These are phyloP conservation scores for Micrasema minimum DNA, from an alignment of 1,140 invertebrate genomes.

Conservation along the genomic window DNA sequence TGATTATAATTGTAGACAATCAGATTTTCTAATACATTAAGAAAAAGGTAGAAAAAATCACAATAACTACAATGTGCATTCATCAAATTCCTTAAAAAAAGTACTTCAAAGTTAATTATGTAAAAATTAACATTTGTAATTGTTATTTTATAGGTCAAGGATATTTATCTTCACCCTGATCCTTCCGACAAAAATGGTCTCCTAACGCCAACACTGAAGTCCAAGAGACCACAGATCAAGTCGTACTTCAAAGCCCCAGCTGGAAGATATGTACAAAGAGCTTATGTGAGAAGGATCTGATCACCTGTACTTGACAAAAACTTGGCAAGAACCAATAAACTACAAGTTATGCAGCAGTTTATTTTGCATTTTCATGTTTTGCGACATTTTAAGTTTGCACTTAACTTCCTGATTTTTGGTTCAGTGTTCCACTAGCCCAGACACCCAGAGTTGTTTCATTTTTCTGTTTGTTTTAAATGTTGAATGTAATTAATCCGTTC, in stretches of 20 bases:
- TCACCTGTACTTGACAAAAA: too few species aligned
- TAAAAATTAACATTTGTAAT: conserved; percentile 1
- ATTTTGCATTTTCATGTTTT: conserved; percentile 20
- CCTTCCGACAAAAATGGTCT: conserved; percentile 95
- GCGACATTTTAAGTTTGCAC: neutral
- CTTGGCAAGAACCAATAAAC: conserved; percentile 6
- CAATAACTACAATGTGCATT: too few species aligned
- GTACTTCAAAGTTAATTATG: too few species aligned
- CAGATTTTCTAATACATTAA: too few species aligned
- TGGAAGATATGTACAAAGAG: conserved; percentile 89
- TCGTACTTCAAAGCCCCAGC: conserved; percentile 90
- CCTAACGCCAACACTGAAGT: conserved; percentile 96
- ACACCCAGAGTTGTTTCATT: too few species aligned
- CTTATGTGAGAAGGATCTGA: conserved; percentile 50
- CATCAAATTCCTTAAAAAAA: too few species aligned
- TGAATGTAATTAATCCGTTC: too few species aligned
- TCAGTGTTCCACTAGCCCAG: too few species aligned
- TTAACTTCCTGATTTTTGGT: too few species aligned
- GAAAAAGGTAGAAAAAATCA: too few species aligned
- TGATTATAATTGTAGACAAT: too few species aligned
- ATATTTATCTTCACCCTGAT: conserved; percentile 93
- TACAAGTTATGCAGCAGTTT: conserved; percentile 9
- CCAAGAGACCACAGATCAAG: conserved; percentile 90
- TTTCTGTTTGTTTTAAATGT: too few species aligned
- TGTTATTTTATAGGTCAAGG: conserved; percentile 92